A percentile compares a stretch with the other conserved stretches of the same genome.
phyloP scores from a whole-genome alignment of 2,113 vertebrate genomes.

The Sylvia atricapilla region DNA sequence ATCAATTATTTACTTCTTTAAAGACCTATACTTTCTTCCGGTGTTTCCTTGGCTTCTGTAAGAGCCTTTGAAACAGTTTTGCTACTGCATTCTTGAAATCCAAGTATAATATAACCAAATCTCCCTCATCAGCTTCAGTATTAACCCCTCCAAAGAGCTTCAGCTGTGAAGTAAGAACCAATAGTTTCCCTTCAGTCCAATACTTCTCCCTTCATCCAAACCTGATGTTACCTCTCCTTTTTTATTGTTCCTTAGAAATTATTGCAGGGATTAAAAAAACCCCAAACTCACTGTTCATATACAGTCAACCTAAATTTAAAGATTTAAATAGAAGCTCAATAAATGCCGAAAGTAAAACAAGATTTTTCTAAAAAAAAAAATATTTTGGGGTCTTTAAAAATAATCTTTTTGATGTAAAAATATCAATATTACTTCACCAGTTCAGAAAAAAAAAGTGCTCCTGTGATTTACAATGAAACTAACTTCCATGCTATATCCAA shows the following conservation, averaged over 20 bases:
- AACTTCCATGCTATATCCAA: not conserved
- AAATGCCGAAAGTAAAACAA: not conserved
- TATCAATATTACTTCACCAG: not conserved
- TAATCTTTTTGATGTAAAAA: not conserved
- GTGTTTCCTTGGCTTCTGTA: not conserved
- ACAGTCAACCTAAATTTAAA: not conserved
- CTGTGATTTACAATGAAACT: not conserved
- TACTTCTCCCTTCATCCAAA: not conserved
- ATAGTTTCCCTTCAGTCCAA: not conserved
- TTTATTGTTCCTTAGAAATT: not conserved
- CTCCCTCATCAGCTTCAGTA: not conserved
- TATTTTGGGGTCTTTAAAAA: not conserved
- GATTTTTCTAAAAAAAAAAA: not conserved
- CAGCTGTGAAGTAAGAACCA: not conserved
- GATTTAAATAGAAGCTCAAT: not conserved
- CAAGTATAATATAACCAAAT: not conserved
- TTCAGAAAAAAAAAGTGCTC: not conserved
- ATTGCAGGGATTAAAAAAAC: not conserved
- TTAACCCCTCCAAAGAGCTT: not conserved
- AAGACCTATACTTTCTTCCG: not conserved
- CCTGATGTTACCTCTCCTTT: not conserved
- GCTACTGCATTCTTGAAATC: not conserved
- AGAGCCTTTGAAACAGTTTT: not conserved
- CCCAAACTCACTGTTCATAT: not conserved
- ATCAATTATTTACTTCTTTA: slow-evolving; percentile 28